Conservation (phyloP, 2,113 vertebrate species). For the Epinephelus fuscoguttatus region DNA sequence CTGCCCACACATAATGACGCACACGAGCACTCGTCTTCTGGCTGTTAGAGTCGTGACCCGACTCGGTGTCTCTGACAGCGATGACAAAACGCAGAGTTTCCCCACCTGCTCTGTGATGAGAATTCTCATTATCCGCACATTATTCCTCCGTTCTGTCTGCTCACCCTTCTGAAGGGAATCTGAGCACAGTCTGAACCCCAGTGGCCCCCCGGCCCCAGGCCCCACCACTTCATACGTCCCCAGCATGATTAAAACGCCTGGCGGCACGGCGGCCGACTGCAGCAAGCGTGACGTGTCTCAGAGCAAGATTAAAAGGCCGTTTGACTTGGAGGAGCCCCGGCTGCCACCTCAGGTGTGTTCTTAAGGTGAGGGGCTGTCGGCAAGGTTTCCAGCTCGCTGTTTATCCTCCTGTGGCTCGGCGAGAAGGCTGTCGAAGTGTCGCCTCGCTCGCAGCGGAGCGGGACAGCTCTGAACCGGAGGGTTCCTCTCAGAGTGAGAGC, state of each 20-base stretch:
- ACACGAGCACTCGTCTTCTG: conserved; percentile 11
- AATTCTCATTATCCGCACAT: conserved; percentile 76
- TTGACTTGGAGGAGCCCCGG: conserved; percentile 59
- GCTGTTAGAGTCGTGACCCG: conserved; percentile 33
- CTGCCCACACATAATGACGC: conserved; percentile 17
- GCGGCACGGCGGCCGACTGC: conserved; percentile 27
- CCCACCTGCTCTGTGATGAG: conserved; percentile 70
- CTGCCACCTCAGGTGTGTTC: conserved; percentile 69
- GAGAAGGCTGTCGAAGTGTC: conserved; percentile 43
- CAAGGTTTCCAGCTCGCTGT: conserved; percentile 40
- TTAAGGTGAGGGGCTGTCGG: conserved; percentile 61
- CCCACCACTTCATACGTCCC: conserved; percentile 47
- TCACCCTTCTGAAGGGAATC: conserved; percentile 61
- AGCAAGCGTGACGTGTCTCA: conserved; percentile 28
- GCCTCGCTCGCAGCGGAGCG: conserved; percentile 24
- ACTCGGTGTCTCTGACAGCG: conserved; percentile 24
- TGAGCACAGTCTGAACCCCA: conserved; percentile 37
- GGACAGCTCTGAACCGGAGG: conserved; percentile 44
- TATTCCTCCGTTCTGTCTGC: conserved; percentile 53
- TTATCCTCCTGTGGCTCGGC: conserved; percentile 51
- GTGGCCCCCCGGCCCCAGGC: neutral
- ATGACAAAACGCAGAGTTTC: conserved; percentile 35
- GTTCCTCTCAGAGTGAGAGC: conserved; percentile 39
- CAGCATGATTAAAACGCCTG: conserved; percentile 70
- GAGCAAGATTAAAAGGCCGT: conserved; percentile 71